These are phyloP conservation scores for Calosoma granatense DNA, from an alignment of 1,140 invertebrate species.

Conservation along the genomic window DNA sequence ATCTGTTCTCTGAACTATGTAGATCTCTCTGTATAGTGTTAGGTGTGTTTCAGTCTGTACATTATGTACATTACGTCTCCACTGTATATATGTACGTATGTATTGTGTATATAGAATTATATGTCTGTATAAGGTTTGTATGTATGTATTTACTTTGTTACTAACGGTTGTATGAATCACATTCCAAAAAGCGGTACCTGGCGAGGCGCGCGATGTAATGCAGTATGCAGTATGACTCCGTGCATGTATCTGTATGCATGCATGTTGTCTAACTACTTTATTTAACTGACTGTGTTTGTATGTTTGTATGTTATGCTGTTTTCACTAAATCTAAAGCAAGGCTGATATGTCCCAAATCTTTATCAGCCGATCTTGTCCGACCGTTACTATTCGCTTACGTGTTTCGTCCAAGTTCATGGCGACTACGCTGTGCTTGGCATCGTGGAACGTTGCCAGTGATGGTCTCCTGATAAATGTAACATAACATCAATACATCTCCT, in stretches of 20 bases:
- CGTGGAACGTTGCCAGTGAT: slow-evolving; percentile 88
- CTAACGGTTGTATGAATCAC: background rate
- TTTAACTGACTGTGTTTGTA: too few species aligned
- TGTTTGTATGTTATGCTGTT: background rate
- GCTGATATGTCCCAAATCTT: slow-evolving; percentile 76
- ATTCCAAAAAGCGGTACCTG: background rate
- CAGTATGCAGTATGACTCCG: too few species aligned
- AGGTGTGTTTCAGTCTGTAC: too few species aligned
- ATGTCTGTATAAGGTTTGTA: background rate
- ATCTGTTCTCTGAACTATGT: too few species aligned
- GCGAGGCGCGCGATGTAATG: background rate
- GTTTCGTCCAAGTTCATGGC: slow-evolving; percentile 84
- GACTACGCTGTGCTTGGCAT: slow-evolving; percentile 85
- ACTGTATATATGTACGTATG: too few species aligned
- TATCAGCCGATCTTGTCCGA: slow-evolving; percentile 88
- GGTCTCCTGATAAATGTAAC: too few species aligned
- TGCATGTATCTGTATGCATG: too few species aligned
- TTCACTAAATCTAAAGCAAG: slow-evolving; percentile 25
- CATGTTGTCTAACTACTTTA: background rate
- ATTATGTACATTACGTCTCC: too few species aligned
- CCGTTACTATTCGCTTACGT: slow-evolving; percentile 74
- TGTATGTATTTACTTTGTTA: background rate
- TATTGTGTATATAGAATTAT: too few species aligned
- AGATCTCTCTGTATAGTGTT: too few species aligned
- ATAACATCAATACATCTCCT: slow-evolving; percentile 21